Conservation (phyloP, 2,797 vertebrate species). For the Enteromius afrohamiltoni region DNA sequence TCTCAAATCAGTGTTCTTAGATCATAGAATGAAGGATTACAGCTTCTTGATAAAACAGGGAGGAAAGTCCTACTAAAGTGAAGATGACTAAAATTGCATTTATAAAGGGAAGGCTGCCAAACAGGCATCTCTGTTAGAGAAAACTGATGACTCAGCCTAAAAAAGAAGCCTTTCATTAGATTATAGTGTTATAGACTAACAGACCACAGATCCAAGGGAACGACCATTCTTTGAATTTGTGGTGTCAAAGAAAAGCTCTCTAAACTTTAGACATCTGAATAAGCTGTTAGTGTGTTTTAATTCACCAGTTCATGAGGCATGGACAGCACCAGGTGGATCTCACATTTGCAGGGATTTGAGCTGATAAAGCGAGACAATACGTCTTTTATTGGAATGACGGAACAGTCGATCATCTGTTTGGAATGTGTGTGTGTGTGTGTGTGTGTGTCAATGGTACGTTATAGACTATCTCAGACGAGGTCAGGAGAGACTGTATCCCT, state of each 20-base stretch:
- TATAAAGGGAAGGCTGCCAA: not conserved
- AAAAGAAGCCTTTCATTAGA: conserved; percentile 15
- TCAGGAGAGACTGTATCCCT: not conserved
- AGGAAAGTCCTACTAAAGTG: not conserved
- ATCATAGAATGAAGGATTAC: not conserved
- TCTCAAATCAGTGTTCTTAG: not conserved
- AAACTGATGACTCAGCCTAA: conserved; percentile 21
- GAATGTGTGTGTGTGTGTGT: not conserved
- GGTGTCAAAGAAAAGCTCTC: not conserved
- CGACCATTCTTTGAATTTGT: not conserved
- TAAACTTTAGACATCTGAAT: not conserved
- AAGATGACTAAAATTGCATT: not conserved
- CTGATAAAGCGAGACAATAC: conserved; percentile 12
- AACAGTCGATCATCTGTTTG: conserved; percentile 19
- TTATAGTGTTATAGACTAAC: not conserved
- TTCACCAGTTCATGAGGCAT: not conserved
- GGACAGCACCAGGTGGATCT: conserved; percentile 33
- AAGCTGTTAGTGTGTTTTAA: conserved; percentile 5
- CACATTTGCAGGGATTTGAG: conserved; percentile 22
- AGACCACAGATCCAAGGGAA: conserved; percentile 24
- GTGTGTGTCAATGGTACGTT: not conserved
- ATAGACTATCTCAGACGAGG: conserved; percentile 8
- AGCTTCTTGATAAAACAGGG: not conserved
- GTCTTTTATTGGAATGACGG: not conserved
- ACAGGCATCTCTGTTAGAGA: not conserved